Evolutionary conservation across 1,140 invertebrate species (phyloP), one percentile per base, ranked within the genome.

Genomic region (Physella acuta): DNA sequence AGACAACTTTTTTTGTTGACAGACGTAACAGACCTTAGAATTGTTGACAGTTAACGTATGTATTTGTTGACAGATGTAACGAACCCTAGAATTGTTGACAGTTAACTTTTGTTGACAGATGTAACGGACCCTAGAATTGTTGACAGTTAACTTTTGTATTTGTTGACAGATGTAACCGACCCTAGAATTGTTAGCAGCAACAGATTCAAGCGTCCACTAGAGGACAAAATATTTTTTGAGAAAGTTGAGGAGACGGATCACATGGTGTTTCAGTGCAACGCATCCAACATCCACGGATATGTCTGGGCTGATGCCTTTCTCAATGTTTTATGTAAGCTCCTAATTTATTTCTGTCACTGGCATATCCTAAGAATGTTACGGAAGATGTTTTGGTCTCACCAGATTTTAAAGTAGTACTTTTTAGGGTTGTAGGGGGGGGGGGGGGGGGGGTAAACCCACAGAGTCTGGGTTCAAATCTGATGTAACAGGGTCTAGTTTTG

Each of bases 191-290:
- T n/a, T n/a, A 44, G 8, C 39, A 20, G 39, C 8, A 8, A 8
- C 8, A 44, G 39, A 44, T 44, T 44, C 53, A 55, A 55, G 24
- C 53, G 24, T 30, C 53, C 28, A 30, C 8, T 24, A 55, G 53
- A 55, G 20, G 8, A 8, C 53, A 55, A 55, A 55, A 55, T 24
- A 8, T 55, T 55, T 30, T 24, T 60, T 26, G 26, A 60, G 11
- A 60, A 60, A 26, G 58, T 60, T 24, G 58, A 16, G 14, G 3
- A 60, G 24, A 60, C 58, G 11, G 98, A 99, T 84, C 97, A 95
- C 5, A 95, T 94, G 69, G 98, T 99, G 84, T 96, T 97, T 80
- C 96, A 98, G 58, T 99, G 97, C 85, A 99, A 99, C 87, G 97
- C 96, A 0, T 97, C 95, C 70, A 99, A 99, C 84, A 92, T 92